Conservation (phyloP, 2,113 vertebrate genomes). For the Nyctibius bracteatus region DNA sequence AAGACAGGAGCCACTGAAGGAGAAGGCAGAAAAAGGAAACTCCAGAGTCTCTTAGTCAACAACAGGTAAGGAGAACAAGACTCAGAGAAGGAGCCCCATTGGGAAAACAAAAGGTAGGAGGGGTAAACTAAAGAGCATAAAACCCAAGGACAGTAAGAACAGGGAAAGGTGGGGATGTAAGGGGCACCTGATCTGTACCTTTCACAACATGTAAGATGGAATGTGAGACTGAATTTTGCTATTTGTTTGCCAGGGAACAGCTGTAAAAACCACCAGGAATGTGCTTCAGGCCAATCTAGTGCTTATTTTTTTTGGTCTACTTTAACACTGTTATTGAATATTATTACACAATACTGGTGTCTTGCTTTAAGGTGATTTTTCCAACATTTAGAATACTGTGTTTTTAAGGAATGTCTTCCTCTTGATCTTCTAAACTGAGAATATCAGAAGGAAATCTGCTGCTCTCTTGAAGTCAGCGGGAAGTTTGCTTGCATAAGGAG, state of each 20-base stretch:
- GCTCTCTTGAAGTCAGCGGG: slow-evolving; percentile 23
- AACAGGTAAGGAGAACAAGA: slow-evolving; percentile 4
- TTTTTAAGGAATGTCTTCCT: slow-evolving; percentile 14
- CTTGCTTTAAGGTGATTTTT: neutral
- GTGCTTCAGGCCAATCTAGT: neutral
- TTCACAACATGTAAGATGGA: neutral
- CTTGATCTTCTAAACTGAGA: slow-evolving; percentile 5
- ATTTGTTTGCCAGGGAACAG: slow-evolving; percentile 2
- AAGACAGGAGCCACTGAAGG: neutral
- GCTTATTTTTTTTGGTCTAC: neutral
- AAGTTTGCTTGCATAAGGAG: slow-evolving; percentile 50
- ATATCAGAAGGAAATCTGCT: slow-evolving; percentile 32
- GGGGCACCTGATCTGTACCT: neutral
- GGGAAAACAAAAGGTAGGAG: neutral
- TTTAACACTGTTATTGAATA: slow-evolving; percentile 1
- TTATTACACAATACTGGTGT: neutral
- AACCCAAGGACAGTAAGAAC: neutral
- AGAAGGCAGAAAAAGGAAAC: neutral
- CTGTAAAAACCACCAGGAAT: slow-evolving; percentile 28
- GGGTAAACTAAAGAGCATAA: neutral
- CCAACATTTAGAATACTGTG: neutral
- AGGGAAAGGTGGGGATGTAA: neutral
- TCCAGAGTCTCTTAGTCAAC: neutral
- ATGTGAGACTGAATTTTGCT: neutral
- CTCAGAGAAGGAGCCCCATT: neutral